Evolutionary conservation across 2,888 invertebrate species (phyloP).

Genomic region (Molorchus minor): DNA sequence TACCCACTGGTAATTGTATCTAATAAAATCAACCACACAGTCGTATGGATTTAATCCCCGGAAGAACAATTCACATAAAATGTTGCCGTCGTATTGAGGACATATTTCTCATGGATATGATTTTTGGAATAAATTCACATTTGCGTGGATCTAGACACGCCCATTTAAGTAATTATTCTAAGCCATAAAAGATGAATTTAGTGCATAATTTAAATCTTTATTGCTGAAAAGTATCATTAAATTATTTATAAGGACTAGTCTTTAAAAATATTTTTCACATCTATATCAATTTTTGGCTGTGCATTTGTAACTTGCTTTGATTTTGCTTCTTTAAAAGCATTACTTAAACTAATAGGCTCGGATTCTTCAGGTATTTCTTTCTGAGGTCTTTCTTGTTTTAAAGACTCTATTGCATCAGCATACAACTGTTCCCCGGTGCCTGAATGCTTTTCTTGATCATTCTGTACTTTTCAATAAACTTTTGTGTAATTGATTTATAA

Average conservation of each 20-base stretch:
- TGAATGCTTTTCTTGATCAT: conserved; percentile 64
- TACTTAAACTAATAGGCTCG: conserved; percentile 35
- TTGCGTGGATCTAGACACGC: no score
- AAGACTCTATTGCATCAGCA: conserved; percentile 62
- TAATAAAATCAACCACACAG: no score
- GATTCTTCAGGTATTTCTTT: conserved; percentile 37
- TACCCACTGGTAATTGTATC: no score
- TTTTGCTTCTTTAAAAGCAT: background rate
- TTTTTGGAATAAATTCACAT: no score
- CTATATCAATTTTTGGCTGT: background rate
- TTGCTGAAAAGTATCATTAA: no score
- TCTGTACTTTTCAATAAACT: conserved; percentile 70
- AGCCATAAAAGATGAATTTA: no score
- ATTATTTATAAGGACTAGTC: background rate
- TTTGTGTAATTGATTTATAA: conserved; percentile 68
- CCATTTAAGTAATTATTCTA: no score
- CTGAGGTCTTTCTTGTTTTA: conserved; percentile 55
- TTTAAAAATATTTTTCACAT: conserved; percentile 1
- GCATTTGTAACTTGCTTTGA: background rate
- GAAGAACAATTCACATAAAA: no score
- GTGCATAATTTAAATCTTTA: no score
- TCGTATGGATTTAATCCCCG: no score
- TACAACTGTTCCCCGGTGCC: conserved; percentile 65
- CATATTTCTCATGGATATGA: no score
- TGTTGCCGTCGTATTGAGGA: no score